phyloP scores from a whole-genome alignment of 1,140 invertebrate genomes.

The Delia radicum region DNA sequence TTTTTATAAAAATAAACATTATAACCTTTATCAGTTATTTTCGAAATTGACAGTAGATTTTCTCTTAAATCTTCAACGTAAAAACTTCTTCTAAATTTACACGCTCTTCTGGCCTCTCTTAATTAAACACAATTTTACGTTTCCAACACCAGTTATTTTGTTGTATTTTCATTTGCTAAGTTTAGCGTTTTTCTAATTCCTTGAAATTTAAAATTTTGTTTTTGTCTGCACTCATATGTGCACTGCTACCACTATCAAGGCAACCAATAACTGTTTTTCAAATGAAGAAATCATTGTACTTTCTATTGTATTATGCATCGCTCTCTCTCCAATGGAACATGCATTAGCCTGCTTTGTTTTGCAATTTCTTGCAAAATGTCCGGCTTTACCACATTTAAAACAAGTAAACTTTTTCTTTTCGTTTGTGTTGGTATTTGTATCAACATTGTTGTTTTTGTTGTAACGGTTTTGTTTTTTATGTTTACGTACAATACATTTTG shows the following conservation, averaged over 20 bases:
- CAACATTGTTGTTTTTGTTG: neutral
- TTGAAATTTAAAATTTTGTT: neutral
- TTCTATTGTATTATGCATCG: neutral
- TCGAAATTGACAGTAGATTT: neutral
- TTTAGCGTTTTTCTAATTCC: neutral
- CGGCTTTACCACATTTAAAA: conserved; percentile 10
- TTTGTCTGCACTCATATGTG: neutral
- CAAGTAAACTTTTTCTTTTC: neutral
- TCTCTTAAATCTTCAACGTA: neutral
- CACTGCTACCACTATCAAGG: neutral
- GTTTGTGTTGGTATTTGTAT: neutral
- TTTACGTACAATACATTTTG: conserved; percentile 10
- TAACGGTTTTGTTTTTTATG: neutral
- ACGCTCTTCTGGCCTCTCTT: neutral
- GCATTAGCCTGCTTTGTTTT: neutral
- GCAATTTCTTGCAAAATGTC: conserved; percentile 12
- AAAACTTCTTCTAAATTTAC: neutral
- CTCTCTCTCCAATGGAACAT: too few species aligned
- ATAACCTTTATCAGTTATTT: neutral
- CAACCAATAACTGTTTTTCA: neutral
- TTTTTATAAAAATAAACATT: neutral
- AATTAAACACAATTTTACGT: neutral
- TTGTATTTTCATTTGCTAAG: neutral
- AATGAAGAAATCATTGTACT: neutral
- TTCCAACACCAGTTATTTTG: neutral